A percentile compares a stretch with the other conserved stretches of the same genome.
These are phyloP conservation scores for Ictalurus furcatus DNA, from an alignment of 2,113 vertebrate species.

Conservation along the genomic window DNA sequence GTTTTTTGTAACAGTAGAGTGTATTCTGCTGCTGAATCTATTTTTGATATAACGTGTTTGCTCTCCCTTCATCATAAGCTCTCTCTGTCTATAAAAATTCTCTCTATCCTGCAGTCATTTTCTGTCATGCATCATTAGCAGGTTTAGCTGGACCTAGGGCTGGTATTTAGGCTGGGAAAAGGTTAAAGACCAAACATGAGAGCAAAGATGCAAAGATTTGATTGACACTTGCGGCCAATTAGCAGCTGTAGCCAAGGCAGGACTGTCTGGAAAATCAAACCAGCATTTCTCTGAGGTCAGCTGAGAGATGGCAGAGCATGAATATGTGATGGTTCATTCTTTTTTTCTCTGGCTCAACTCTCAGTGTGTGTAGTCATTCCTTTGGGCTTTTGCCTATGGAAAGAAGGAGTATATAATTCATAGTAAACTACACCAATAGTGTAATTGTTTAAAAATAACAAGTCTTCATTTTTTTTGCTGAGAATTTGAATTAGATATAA, in stretches of 20 bases:
- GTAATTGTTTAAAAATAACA: neutral
- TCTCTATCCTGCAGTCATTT: neutral
- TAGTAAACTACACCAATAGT: neutral
- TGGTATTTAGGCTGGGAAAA: constrained; percentile 39
- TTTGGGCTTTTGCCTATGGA: neutral
- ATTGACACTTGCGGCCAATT: constrained; percentile 41
- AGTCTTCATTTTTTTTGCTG: neutral
- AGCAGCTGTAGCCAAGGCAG: neutral
- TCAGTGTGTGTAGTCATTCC: neutral
- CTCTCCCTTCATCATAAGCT: neutral
- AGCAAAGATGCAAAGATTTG: constrained; percentile 17
- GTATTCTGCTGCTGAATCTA: neutral
- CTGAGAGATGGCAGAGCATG: neutral
- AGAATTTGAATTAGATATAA: neutral
- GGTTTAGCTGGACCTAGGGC: constrained; percentile 8
- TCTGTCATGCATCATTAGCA: constrained; percentile 30
- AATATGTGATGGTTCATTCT: neutral
- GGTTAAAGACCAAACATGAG: constrained; percentile 39
- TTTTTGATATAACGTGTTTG: neutral
- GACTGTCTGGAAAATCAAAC: constrained; percentile 36
- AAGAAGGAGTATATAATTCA: neutral
- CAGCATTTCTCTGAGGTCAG: constrained; percentile 14
- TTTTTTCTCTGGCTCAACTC: neutral
- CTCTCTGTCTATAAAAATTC: neutral
- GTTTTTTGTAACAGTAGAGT: neutral